Conservation (phyloP, 1,140 invertebrate genomes). For the Drosophila nikananu region DNA sequence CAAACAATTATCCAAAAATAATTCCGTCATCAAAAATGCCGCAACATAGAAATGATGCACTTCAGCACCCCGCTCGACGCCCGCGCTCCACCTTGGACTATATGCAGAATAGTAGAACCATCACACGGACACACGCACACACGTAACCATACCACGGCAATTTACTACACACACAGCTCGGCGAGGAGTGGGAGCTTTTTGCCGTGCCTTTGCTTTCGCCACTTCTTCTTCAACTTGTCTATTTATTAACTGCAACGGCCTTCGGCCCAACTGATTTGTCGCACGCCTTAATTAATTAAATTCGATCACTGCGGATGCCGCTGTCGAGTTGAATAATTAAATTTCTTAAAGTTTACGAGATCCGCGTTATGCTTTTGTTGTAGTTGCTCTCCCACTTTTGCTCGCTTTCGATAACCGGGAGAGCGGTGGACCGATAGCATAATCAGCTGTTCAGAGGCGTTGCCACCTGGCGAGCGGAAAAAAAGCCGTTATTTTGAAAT, state of each 20-base stretch:
- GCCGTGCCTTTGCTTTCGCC: conserved; percentile 17
- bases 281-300: conserved; percentile 26
- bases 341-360: conserved; percentile 47
- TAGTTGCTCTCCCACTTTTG: too few species aligned
- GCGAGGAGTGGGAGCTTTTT: conserved; percentile 29
- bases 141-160: conserved; percentile 11
- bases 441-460: conserved; percentile 26
- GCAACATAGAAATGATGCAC: conserved; percentile 54
- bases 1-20: conserved; percentile 80
- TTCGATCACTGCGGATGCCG: conserved; percentile 14
- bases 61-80: conserved; percentile 10
- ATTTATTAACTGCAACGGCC: conserved; percentile 12
- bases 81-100: conserved; percentile 15
- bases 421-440: conserved; percentile 26
- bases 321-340: conserved; percentile 37
- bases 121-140: conserved; percentile 12
- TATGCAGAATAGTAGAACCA: conserved; percentile 35
- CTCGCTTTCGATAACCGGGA: conserved; percentile 16
- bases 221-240: conserved; percentile 14
- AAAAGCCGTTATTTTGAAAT: neutral
- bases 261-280: conserved; percentile 19
- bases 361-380: conserved; percentile 45
- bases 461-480: neutral
- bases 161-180: conserved; percentile 34
- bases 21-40: conserved; percentile 64